Conservation (phyloP, 2,113 vertebrate genomes). For the Condylura cristata region DNA sequence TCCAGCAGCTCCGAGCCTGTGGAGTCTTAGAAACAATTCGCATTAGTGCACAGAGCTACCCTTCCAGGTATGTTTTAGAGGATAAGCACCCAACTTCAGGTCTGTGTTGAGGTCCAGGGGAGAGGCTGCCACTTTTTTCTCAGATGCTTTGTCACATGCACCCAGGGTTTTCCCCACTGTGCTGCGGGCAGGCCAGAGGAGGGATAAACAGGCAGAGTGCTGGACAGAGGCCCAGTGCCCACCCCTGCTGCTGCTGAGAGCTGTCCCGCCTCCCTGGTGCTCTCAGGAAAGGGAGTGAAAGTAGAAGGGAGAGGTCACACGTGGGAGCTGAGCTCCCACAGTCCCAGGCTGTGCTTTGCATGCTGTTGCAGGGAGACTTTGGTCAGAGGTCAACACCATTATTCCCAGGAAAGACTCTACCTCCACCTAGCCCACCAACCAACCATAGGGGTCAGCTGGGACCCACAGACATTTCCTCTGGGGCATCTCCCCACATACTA, state of each 20-base stretch:
- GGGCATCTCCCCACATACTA: fast-evolving
- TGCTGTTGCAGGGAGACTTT: too few relatives aligned
- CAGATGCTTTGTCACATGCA: neutral
- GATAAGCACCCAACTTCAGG: neutral
- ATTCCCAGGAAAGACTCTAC: neutral
- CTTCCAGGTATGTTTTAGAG: slow-evolving; percentile 88
- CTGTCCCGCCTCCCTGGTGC: neutral
- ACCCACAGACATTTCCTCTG: fast-evolving
- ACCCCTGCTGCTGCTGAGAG: fast-evolving
- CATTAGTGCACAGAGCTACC: slow-evolving; percentile 98
- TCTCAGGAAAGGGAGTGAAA: neutral
- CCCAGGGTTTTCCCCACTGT: neutral
- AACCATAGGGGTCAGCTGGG: too few relatives aligned
- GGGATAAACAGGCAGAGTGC: fast-evolving
- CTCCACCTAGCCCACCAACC: fast-evolving
- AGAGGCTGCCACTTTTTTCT: neutral
- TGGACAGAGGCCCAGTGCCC: neutral
- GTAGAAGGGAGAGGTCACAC: too few relatives aligned
- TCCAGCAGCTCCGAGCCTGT: slow-evolving; percentile 97
- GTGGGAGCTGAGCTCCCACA: fast-evolving
- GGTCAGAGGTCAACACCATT: neutral
- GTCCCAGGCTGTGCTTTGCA: too few relatives aligned
- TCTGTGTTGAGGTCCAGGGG: neutral
- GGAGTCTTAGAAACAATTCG: slow-evolving; percentile 97
- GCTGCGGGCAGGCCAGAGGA: neutral